Evolutionary conservation across 2,888 invertebrate genomes (phyloP), one percentile per base, ranked within the genome.

Genomic region (Plagodis pulveraria): DNA sequence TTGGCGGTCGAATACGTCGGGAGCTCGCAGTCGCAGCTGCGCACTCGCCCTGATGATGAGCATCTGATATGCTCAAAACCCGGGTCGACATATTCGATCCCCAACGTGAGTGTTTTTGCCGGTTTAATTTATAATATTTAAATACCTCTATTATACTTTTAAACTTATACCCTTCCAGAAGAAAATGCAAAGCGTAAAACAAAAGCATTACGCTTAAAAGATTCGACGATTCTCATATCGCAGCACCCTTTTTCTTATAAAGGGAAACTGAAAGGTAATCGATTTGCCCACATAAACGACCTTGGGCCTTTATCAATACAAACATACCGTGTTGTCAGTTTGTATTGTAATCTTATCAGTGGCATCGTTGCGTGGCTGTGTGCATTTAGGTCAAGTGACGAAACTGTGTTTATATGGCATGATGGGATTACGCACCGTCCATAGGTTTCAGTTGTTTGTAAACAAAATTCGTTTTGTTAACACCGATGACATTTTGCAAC

Each of bases 341-440:
- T 71, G 67, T 65, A 53, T 57, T 50, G 66, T 69, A 80, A 85
- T 81, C 82, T 77, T 78, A 82, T 85, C 85, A 22, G 5, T 49
- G 40, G 38, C 69, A 73, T 71, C 72, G 53, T 50, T 46, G 48
- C 55, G 54, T 36, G 36, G 45, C 48, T 49, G 60, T 43, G 56
- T 62, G 66, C 71, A 82, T 77, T 69, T 77, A 74, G 84, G 81
- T 77, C 81, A 71, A 70, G 69, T 84, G 81, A 75, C 72, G 84
- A 82, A 83, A 84, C 63, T 38, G 61, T 48, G 61, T 51, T 50
- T 50, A 54, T 61, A 36, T 52, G 47, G 62, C 32, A 46, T 63
- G 52, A 48, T 41, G 47, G 57, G 64, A 61, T 63, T 61, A 61
- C 5, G 11, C 42, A n/a, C 48, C 41, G 45, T 49, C 53, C 48